Evolutionary conservation across 2,888 invertebrate species (phyloP), one percentile per base, ranked within the genome.

Genomic region (Iphiclides podalirius): DNA sequence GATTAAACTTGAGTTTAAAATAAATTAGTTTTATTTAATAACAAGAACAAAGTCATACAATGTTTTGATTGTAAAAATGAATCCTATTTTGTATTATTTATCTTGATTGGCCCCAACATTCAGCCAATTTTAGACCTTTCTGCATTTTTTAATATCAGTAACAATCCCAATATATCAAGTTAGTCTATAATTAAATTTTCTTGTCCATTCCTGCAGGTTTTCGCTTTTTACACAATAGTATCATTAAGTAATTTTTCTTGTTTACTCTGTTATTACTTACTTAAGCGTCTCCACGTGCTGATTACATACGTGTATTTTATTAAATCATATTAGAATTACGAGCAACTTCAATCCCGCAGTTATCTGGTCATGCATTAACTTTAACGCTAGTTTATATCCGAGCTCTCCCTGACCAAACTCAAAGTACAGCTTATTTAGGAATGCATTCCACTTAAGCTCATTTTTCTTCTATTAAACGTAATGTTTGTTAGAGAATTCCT

Each of bases 1-100:
- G 52, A 63, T 55, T 54, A 54, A 47, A 52, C 34, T 39, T 33
- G 35, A 26, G 28, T 35, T 2, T 2, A 28, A 2, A 49, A 46
- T 38, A 48, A 38, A 43, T 47, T 51, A 45, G 20, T n/a, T 33
- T 35, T 20, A 20, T 42, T 33, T 39, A 33, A 33, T 31, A 31
- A 31, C 20, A 20, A 4, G 20, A 20, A 20, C 6, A 20, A n/a
- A n/a, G 20, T 6, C 6, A 20, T 47, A 20, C 35, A 36, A 26
- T 38, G 17, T 47, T 47, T n/a, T n/a, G n/a, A n/a, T n/a, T n/a
- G n/a, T n/a, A n/a, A n/a, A n/a, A n/a, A n/a, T n/a, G n/a, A n/a
- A n/a, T n/a, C n/a, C n/a, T n/a, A n/a, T n/a, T n/a, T n/a, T n/a
- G n/a, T n/a, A n/a, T n/a, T n/a, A n/a, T n/a, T n/a, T n/a, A n/a